Base-by-base conservation (phyloP, 2,888 invertebrate species). In the Embidobia sp. region DNA sequence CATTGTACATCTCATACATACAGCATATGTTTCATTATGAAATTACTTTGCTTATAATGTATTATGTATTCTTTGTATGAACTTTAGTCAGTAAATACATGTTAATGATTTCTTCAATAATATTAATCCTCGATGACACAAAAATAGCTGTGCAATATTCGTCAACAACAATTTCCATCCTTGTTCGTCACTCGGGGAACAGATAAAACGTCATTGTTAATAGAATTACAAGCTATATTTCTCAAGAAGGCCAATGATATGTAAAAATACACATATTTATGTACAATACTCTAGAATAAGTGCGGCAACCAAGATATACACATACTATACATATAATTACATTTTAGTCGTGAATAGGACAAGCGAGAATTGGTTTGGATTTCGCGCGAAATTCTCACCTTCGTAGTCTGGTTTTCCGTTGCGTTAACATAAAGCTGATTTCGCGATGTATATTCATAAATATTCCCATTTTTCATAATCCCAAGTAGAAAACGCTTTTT, bases 261-360 rank as follows among this genome's bases (percentile, higher is more conserved):
- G 88, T 87, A 88, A 89, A 89, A 89, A 89, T 89, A 89, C 88
- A 89, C 87, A 84, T 87, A 87, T 85, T 84, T 88, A 88, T 88
- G 76, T 88, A 89, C 88, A 87, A 87, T 88, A 85, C 83, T 88
- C 87, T 86, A 87, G 85, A 85, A 87, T 87, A 85, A 84, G 86
- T 88, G 88, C 86, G 86, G 83, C 85, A 88, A 88, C 87, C 87
- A 88, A 88, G 85, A 88, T 87, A 88, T 88, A 88, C 87, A 88
- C 86, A 88, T 87, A 86, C 87, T 84, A 85, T 86, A 86, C 87
- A 87, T 85, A 86, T 86, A 86, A 84, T 86, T 85, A 85, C 85
- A 83, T 82, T 82, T 80, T 78, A 74, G 57, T 76, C 70, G 69
- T 72, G 67, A 72, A 75, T 67, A 67, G 61, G 63, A 72, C 44